phyloP scores from a whole-genome alignment of 2,113 vertebrate species.

The Podarcis raffonei region DNA sequence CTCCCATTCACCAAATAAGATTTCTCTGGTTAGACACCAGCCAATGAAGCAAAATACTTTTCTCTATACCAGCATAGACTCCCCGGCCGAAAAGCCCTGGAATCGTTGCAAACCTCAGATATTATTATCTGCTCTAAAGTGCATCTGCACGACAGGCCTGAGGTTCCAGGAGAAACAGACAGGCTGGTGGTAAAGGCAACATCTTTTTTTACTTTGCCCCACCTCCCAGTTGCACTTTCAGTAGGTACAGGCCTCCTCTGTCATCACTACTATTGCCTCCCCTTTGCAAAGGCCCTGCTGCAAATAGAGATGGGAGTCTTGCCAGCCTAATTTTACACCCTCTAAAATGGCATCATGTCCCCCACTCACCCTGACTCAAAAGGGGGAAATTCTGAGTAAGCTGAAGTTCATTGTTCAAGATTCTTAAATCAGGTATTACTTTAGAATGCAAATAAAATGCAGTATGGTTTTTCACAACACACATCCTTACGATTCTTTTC shows the following conservation, averaged over 20 bases:
- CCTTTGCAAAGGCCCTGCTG: not conserved
- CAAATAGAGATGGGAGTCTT: slow-evolving; percentile 1
- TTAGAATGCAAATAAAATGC: not conserved
- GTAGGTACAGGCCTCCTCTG: not conserved
- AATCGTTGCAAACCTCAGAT: not conserved
- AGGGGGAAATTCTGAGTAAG: not conserved
- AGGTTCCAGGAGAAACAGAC: not conserved
- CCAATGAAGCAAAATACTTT: not conserved
- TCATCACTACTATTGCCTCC: not conserved
- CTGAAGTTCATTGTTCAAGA: not conserved
- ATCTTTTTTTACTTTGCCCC: not conserved
- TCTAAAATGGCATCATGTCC: not conserved
- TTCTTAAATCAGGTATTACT: no score
- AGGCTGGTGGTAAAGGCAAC: not conserved
- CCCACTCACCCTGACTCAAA: no score
- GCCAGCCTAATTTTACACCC: not conserved
- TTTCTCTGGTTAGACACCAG: not conserved
- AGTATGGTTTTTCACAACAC: not conserved
- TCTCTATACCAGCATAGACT: not conserved
- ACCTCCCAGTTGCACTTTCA: not conserved
- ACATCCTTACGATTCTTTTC: not conserved
- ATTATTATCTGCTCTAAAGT: not conserved
- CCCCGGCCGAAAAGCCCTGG: no score
- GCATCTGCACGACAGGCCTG: not conserved
- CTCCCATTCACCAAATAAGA: not conserved